phyloP scores from a whole-genome alignment of 1,140 invertebrate species.

The Camponotus pennsylvanicus region DNA sequence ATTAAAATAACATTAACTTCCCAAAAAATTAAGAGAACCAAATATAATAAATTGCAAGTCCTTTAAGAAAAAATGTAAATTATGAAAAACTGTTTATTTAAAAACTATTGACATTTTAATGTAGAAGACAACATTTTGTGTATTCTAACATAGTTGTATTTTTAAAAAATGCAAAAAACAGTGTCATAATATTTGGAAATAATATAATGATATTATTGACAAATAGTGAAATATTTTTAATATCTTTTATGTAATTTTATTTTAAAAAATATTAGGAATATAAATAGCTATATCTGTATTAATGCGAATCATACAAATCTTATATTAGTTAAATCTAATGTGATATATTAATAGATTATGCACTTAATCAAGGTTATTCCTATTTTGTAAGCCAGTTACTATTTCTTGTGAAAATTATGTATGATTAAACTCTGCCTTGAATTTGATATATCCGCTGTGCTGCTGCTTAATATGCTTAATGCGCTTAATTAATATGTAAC shows the following conservation, averaged over 20 bases:
- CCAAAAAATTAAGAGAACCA: not conserved
- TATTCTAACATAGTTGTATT: too few relatives aligned
- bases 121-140: too few relatives aligned
- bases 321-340: not conserved
- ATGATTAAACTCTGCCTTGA: constrained; percentile 21
- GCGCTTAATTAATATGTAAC: not conserved
- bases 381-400: not conserved
- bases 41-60: too few relatives aligned
- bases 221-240: too few relatives aligned
- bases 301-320: not conserved
- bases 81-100: not conserved
- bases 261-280: not conserved
- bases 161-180: too few relatives aligned
- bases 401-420: not conserved
- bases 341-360: not conserved
- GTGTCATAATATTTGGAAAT: too few relatives aligned
- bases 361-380: not conserved
- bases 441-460: constrained; percentile 12
- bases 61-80: not conserved
- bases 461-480: constrained; percentile 42
- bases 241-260: too few relatives aligned
- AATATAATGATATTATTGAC: too few relatives aligned
- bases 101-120: not conserved
- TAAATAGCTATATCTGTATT: not conserved
- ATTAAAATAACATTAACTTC: not conserved